These are phyloP conservation scores for Trachymyrmex cornetzi DNA, from an alignment of 1,140 invertebrate species.

Conservation along the genomic window DNA sequence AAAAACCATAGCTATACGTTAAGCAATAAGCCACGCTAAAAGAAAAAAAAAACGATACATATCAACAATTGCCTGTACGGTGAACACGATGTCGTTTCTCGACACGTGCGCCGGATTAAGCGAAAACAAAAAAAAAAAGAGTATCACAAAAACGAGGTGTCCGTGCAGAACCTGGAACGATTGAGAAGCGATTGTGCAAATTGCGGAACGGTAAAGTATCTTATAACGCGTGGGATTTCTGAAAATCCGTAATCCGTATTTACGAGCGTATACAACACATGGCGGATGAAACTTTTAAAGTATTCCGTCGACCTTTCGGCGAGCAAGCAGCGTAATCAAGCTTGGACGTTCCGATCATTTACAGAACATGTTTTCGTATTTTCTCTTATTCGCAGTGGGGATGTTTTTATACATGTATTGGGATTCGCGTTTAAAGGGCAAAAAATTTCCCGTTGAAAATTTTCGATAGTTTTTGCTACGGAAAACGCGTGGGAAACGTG, in stretches of 20 bases:
- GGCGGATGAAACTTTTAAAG: conserved; percentile 25
- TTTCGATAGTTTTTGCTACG: conserved; percentile 3
- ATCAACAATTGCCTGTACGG: conserved; percentile 80
- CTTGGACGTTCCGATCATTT: conserved; percentile 3
- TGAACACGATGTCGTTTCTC: conserved; percentile 38
- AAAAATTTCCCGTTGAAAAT: conserved; percentile 21
- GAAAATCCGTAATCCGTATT: not conserved
- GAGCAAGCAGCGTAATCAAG: not conserved
- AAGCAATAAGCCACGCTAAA: conserved; percentile 76
- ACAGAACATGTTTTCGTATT: conserved; percentile 9
- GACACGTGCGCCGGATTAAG: conserved; percentile 53
- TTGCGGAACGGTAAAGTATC: not conserved
- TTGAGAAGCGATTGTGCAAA: conserved; percentile 55
- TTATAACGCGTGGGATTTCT: not conserved
- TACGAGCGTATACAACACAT: not conserved
- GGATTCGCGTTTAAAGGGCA: not conserved
- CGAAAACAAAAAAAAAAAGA: conserved; percentile 45
- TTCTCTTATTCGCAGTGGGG: not conserved
- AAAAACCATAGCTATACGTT: conserved; percentile 67
- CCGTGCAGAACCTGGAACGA: conserved; percentile 13
- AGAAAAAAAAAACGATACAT: conserved; percentile 79
- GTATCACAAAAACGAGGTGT: conserved; percentile 41
- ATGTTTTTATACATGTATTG: conserved; percentile 7
- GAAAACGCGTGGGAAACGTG: not conserved
- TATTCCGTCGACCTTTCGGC: not conserved